Conservation (phyloP, 2,113 vertebrate genomes). For the Crotophaga sulcirostris region DNA sequence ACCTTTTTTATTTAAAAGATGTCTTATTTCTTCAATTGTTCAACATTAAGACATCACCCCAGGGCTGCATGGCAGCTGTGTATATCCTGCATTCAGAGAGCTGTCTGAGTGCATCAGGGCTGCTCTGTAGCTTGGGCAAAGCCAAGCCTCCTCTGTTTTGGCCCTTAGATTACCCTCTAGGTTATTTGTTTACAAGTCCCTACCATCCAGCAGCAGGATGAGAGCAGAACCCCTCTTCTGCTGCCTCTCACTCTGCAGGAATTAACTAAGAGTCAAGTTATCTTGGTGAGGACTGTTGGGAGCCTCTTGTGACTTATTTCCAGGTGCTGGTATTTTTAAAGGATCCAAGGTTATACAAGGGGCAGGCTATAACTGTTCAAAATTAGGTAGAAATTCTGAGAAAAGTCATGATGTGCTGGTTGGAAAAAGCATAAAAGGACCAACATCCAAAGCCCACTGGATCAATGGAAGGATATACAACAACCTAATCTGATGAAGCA, state of each 20-base stretch:
- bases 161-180: neutral
- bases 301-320: neutral
- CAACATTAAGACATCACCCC: neutral
- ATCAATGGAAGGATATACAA: slow-evolving; percentile 28
- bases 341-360: neutral
- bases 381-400: neutral
- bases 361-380: neutral
- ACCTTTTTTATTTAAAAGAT: neutral
- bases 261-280: neutral
- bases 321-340: neutral
- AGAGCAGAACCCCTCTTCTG: neutral
- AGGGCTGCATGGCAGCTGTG: neutral
- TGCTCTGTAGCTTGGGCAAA: neutral
- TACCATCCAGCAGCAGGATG: neutral
- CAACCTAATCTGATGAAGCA: neutral
- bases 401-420: neutral
- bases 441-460: neutral
- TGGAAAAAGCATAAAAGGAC: slow-evolving; percentile 13
- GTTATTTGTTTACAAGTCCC: neutral
- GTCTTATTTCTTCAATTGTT: neutral
- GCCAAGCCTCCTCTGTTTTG: neutral
- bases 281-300: accelerated
- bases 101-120: neutral
- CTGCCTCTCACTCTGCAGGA: neutral
- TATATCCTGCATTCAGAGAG: neutral